These are phyloP conservation scores for Falco novaeseelandiae DNA, from an alignment of 2,797 vertebrate genomes.

Conservation along the genomic window DNA sequence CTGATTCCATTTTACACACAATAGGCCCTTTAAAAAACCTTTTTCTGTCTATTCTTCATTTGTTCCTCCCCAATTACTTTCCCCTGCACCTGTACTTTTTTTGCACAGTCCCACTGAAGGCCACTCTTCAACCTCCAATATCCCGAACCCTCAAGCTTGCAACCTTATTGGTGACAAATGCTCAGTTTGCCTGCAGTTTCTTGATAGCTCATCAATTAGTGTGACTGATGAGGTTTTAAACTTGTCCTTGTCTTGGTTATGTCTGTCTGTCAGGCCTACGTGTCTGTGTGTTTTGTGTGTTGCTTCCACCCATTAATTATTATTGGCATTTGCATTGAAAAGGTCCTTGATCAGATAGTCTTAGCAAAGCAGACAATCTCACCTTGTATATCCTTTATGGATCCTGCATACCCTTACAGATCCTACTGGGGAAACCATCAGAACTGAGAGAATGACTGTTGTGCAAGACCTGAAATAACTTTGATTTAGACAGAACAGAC, in stretches of 20 bases:
- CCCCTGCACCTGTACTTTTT: background rate
- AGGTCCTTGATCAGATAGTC: background rate
- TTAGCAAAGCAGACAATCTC: background rate
- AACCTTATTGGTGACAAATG: background rate
- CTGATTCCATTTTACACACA: rapidly evolving
- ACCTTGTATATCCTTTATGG: background rate
- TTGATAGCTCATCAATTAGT: background rate
- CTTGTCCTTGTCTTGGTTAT: background rate
- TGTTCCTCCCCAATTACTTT: background rate
- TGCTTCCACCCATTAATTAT: background rate
- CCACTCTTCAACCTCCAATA: background rate
- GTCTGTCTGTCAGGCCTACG: background rate
- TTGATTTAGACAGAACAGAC: background rate
- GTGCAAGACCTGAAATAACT: background rate
- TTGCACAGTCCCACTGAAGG: background rate
- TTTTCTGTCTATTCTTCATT: background rate
- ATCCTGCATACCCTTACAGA: background rate
- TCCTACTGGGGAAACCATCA: background rate
- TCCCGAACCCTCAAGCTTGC: background rate
- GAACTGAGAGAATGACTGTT: background rate
- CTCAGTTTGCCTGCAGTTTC: background rate
- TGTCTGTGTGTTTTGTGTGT: background rate
- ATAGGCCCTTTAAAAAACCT: background rate
- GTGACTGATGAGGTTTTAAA: background rate
- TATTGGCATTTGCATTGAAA: background rate